Percentiles rank a stretch among this genome's conserved stretches.
Conservation (phyloP, 2,888 invertebrate species). For the Scaptodrosophila latifasciaeformis region DNA sequence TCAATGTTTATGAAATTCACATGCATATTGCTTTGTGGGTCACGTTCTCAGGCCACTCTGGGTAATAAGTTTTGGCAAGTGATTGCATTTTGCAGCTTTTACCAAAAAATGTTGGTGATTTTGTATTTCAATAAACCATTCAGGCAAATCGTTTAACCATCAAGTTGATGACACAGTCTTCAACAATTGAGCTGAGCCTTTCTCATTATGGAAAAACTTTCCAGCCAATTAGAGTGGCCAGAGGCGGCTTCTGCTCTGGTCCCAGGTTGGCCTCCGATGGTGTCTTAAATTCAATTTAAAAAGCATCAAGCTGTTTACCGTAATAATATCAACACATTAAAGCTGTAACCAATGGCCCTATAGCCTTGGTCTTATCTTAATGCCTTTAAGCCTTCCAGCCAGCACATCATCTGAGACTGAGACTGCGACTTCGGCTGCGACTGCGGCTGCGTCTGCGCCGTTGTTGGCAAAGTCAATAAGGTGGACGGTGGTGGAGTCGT, state of each 20-base stretch:
- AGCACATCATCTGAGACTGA: neutral
- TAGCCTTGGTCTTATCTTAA: slow-evolving; percentile 4
- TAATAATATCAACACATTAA: slow-evolving; percentile 67
- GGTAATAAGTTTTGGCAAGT: neutral
- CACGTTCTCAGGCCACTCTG: neutral
- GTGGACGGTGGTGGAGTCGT: neutral
- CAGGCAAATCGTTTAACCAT: slow-evolving; percentile 41
- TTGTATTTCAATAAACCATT: slow-evolving; percentile 52
- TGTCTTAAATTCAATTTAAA: slow-evolving; percentile 60
- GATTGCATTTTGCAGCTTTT: slow-evolving; percentile 32
- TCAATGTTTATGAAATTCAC: too few relatives aligned
- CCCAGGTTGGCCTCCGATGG: neutral
- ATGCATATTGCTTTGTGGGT: neutral
- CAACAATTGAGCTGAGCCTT: slow-evolving; percentile 7
- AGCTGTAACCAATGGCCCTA: neutral
- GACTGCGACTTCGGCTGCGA: slow-evolving; percentile 21
- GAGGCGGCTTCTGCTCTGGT: neutral
- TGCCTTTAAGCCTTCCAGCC: slow-evolving; percentile 23
- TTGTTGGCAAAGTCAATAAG: neutral
- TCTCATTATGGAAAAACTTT: slow-evolving; percentile 23
- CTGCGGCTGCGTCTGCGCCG: slow-evolving; percentile 7
- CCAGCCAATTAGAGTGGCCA: slow-evolving; percentile 51
- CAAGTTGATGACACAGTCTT: slow-evolving; percentile 32
- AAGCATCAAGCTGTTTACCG: slow-evolving; percentile 64
- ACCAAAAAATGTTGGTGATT: slow-evolving; percentile 23